A percentile compares a stretch with the other conserved stretches of the same genome.
Conservation (phyloP, 2,888 invertebrate species). For the Cancer borealis region DNA sequence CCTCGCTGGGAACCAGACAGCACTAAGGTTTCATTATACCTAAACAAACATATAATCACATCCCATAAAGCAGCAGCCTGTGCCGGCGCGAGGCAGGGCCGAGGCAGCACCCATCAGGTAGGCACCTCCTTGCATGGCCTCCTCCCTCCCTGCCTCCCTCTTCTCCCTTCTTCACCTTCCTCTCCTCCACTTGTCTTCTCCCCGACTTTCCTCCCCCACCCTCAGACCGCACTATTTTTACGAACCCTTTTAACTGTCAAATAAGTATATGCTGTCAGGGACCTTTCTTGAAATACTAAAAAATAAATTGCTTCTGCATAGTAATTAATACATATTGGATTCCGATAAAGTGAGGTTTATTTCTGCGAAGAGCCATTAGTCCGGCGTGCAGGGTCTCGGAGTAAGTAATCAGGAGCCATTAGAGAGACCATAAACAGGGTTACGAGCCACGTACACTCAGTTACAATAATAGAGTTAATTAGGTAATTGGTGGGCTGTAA, state of each 20-base stretch:
- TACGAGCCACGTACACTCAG: constrained; percentile 67
- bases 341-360: constrained; percentile 70
- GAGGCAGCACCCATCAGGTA: neutral
- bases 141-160: neutral
- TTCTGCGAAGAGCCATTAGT: constrained; percentile 54
- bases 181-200: neutral
- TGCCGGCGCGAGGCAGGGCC: constrained; percentile 9
- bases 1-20: neutral
- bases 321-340: constrained; percentile 71
- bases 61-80: constrained; percentile 41
- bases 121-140: constrained; percentile 35
- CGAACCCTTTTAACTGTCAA: constrained; percentile 60
- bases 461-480: constrained; percentile 73
- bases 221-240: neutral
- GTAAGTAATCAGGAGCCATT: constrained; percentile 71
- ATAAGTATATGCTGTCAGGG: constrained; percentile 67
- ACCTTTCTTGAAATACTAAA: constrained; percentile 64
- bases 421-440: constrained; percentile 65
- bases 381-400: constrained; percentile 48
- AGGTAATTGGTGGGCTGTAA: constrained; percentile 72
- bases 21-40: constrained; percentile 10
- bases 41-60: constrained; percentile 56
- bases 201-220: neutral
- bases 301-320: constrained; percentile 68
- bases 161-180: neutral